Conservation (phyloP, 1,140 invertebrate species). For the Maniola jurtina region DNA sequence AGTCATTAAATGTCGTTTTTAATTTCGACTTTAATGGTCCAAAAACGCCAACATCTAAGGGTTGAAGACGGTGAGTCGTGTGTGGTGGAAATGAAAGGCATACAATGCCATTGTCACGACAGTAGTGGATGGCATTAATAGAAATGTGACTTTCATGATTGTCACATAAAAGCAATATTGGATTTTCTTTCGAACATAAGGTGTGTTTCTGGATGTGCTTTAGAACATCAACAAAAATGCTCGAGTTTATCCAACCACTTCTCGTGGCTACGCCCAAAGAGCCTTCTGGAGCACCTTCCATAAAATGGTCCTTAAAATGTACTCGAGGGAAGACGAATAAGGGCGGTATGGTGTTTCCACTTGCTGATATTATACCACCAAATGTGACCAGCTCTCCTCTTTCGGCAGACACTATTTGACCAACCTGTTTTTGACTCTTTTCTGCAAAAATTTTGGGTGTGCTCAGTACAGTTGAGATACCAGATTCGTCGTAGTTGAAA, state of each 20-base stretch:
- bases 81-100: not conserved
- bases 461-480: not conserved
- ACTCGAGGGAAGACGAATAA: not conserved
- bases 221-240: not conserved
- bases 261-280: not conserved
- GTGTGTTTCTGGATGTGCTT: not conserved
- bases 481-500: not conserved
- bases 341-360: not conserved
- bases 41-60: not conserved
- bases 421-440: not conserved
- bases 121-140: not conserved
- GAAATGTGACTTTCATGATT: not conserved
- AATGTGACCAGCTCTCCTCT: not conserved
- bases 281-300: not conserved
- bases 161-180: not conserved
- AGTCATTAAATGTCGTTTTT: too few relatives aligned
- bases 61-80: not conserved
- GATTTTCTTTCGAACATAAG: not conserved
- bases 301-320: not conserved
- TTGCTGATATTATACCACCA: not conserved
- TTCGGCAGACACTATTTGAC: not conserved
- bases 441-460: not conserved
- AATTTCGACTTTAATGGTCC: not conserved
- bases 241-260: not conserved
- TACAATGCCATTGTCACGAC: not conserved